Percentiles rank a stretch among this genome's conserved stretches.
Evolutionary conservation across 37 sponge, comb jelly and placozoan species (phyloP).

Genomic region (Axinella damicornis): DNA sequence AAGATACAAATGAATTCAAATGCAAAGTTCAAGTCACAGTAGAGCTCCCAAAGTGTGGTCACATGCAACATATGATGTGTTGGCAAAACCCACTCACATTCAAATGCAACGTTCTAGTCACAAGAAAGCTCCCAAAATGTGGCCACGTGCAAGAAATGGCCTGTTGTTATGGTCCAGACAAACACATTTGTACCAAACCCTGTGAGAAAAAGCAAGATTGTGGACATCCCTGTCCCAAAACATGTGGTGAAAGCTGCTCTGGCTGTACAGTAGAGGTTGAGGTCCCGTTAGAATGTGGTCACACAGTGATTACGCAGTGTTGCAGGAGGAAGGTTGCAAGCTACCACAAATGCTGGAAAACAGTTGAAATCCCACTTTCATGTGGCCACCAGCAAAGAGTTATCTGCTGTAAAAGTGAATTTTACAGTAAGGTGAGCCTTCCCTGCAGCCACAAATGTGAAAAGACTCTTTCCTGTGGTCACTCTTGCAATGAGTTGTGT

Average conservation of each 20-base stretch:
- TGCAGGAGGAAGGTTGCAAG: too few relatives aligned
- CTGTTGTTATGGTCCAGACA: constrained; percentile 16
- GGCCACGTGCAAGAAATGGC: constrained; percentile 44
- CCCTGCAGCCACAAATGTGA: constrained; percentile 59
- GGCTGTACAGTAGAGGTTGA: neutral
- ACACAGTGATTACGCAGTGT: too few relatives aligned
- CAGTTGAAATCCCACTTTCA: neutral
- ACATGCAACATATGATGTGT: too few relatives aligned
- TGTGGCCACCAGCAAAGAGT: neutral
- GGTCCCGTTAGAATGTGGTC: neutral
- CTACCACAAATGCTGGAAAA: too few relatives aligned
- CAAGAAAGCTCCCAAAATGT: constrained; percentile 50
- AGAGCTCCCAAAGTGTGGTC: too few relatives aligned
- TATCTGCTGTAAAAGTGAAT: neutral
- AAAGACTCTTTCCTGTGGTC: constrained; percentile 43
- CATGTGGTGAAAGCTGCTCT: neutral
- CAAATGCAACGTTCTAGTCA: neutral
- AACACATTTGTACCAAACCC: neutral
- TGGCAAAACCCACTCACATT: constrained; percentile 6
- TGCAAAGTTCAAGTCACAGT: constrained; percentile 37
- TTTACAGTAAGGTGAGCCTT: neutral
- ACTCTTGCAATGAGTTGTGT: constrained; percentile 35
- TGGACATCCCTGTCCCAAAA: constrained; percentile 38
- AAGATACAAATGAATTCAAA: neutral
- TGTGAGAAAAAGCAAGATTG: constrained; percentile 28